A percentile compares a stretch with the other conserved stretches of the same genome.
Evolutionary conservation across 1,140 invertebrate species (phyloP).

Genomic region (Drosophila melanica): DNA sequence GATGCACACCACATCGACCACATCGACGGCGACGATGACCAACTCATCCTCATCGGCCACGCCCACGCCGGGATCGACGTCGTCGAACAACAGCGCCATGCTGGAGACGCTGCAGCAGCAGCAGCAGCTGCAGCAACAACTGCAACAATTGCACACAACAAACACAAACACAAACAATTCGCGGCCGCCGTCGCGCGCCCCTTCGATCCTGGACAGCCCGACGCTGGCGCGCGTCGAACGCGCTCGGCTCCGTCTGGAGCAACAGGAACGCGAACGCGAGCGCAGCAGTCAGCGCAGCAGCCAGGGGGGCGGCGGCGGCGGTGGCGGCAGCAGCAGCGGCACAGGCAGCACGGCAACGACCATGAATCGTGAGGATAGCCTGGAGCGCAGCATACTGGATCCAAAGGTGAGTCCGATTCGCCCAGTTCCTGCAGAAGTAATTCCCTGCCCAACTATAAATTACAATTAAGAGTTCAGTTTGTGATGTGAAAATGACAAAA

Average conservation of each 20-base stretch:
- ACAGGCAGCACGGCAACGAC: constrained; percentile 73
- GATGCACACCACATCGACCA: constrained; percentile 69
- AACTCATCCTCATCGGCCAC: constrained; percentile 77
- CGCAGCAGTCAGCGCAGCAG: constrained; percentile 59
- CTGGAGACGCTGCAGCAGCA: constrained; percentile 70
- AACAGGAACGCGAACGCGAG: constrained; percentile 67
- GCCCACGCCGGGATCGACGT: constrained; percentile 77
- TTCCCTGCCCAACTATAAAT: constrained; percentile 51
- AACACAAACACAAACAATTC: constrained; percentile 62
- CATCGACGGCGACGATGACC: constrained; percentile 72
- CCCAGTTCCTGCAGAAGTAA: neutral
- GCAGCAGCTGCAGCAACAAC: constrained; percentile 65
- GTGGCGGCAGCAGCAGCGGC: constrained; percentile 57
- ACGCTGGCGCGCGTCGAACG: constrained; percentile 86
- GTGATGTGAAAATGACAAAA: constrained; percentile 45
- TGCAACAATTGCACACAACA: constrained; percentile 56
- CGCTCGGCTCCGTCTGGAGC: constrained; percentile 85
- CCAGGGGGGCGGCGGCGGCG: constrained; percentile 47
- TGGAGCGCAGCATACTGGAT: constrained; percentile 81
- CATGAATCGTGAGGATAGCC: constrained; percentile 79
- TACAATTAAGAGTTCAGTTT: constrained; percentile 50
- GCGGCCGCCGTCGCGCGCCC: constrained; percentile 78
- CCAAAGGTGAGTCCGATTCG: constrained; percentile 72
- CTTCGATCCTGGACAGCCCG: constrained; percentile 86
- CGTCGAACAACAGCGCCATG: constrained; percentile 77